Conservation (phyloP, 2,888 invertebrate genomes). For the Plebejus argus region DNA sequence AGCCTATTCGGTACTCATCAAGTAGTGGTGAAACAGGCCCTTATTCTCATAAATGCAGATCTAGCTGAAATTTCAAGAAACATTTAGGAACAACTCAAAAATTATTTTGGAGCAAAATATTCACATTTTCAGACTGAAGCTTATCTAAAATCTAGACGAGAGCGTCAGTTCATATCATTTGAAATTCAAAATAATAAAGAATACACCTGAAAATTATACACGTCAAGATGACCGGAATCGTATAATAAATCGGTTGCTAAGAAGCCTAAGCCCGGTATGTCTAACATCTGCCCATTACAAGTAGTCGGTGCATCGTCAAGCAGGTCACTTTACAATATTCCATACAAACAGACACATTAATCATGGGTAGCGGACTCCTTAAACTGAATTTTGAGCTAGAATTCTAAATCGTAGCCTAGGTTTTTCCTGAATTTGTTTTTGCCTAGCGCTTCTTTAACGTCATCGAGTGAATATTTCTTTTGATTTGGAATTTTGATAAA, state of each 20-base stretch:
- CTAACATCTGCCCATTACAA: slow-evolving; percentile 67
- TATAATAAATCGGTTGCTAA: slow-evolving; percentile 54
- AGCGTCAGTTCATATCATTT: slow-evolving; percentile 23
- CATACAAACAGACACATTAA: slow-evolving; percentile 61
- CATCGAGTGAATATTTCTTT: background rate
- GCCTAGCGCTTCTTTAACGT: slow-evolving; percentile 9
- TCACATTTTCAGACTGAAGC: background rate
- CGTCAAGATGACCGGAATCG: slow-evolving; percentile 34
- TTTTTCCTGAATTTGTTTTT: slow-evolving; percentile 10
- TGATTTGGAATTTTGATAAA: slow-evolving; percentile 10
- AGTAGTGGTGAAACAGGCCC: no score
- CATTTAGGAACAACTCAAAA: no score
- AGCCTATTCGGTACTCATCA: no score
- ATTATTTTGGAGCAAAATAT: no score
- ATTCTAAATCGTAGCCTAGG: slow-evolving; percentile 36
- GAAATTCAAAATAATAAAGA: slow-evolving; percentile 30
- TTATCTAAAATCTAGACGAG: background rate
- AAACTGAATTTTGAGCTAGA: slow-evolving; percentile 48
- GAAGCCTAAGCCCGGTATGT: slow-evolving; percentile 53
- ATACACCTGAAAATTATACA: slow-evolving; percentile 38
- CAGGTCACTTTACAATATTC: slow-evolving; percentile 67
- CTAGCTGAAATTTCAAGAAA: no score
- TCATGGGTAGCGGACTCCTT: slow-evolving; percentile 56
- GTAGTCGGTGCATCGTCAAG: slow-evolving; percentile 70
- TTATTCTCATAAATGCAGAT: no score